Percentiles rank a stretch among this genome's conserved stretches.
Conservation (phyloP, 2,113 vertebrate species). For the Caranx ignobilis region DNA sequence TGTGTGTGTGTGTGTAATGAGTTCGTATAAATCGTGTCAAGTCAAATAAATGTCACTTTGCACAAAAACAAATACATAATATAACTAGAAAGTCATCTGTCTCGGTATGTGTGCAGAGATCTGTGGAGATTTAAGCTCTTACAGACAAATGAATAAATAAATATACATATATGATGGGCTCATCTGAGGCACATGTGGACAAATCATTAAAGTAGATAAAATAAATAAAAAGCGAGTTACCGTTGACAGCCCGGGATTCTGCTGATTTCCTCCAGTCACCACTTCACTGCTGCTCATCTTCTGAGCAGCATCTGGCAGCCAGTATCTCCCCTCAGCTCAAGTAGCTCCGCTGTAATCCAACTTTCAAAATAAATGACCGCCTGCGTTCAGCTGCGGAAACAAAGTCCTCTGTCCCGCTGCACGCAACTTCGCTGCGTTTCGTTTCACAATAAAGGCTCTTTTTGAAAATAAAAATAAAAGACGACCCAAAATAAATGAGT, state of each 20-base stretch:
- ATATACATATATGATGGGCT: not conserved
- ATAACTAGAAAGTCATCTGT: not conserved
- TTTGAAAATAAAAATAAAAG: not conserved
- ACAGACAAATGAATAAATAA: not conserved
- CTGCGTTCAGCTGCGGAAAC: not conserved
- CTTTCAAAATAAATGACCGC: constrained; percentile 56
- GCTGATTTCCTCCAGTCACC: constrained; percentile 29
- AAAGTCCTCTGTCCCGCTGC: constrained; percentile 24
- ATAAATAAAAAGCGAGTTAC: constrained; percentile 37
- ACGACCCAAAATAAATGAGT: not conserved
- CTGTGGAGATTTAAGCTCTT: not conserved
- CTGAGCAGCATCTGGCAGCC: constrained; percentile 44
- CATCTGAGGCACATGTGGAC: not conserved
- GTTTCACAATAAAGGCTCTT: not conserved
- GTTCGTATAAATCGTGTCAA: not conserved
- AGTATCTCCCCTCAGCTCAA: constrained; percentile 39
- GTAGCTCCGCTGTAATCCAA: constrained; percentile 69
- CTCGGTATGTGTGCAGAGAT: not conserved
- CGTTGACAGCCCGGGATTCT: constrained; percentile 48
- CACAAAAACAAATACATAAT: not conserved
- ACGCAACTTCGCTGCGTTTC: not conserved
- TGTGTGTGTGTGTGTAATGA: not conserved
- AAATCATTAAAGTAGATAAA: not conserved
- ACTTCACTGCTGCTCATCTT: constrained; percentile 63
- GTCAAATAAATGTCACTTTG: not conserved